Base-by-base conservation (phyloP, 2,113 vertebrate genomes). In the Electrona antarctica region DNA sequence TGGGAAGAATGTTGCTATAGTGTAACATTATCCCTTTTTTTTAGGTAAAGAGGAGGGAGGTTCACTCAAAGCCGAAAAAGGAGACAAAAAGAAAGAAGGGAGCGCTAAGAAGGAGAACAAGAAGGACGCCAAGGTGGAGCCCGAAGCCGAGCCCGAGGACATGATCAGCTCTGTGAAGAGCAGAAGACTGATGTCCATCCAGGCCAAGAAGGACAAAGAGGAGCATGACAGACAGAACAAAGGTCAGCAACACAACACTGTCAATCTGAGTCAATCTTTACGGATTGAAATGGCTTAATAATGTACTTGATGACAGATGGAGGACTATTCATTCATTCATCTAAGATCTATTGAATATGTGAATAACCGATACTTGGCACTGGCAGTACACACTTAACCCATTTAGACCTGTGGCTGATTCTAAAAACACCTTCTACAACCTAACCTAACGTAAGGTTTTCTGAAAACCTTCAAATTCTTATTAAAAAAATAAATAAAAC, bases 131-230 rank as follows among this genome's bases (percentile, higher is more conserved):
- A 83, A 88, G 6, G 83, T 86, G 1, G 90, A 88, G 0, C 76
- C 77, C 0, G 94, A 93, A 13, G 29, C 71, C 0, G 93, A 95
- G 73, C 79, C 93, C 0, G 96, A 97, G 57, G 98, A 98, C 83
- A 96, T 99, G 95, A 94, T 99, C 78, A 98, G 95, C 69, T 94
- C 95, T 1, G 95, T 99, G 79, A 99, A 98, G 86, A 99, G 95
- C 87, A 92, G 97, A 67, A 92, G 96, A 33, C 92, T 98, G 69
- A 95, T 96, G 86, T 85, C 95, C 67, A 95, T 97, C 73, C 97
- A 97, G 83, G 97, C 96, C 57, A 99, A 98, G 90, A 97, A 95
- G 76, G 95, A 97, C 13, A 96, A 95, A 8, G 97, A 98, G 60
- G 95, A 96, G 85, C 89, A 95, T 78, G 96, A 98, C 80, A 90